Evolutionary conservation across 1,140 invertebrate genomes (phyloP).

Genomic region (Apis dorsata): DNA sequence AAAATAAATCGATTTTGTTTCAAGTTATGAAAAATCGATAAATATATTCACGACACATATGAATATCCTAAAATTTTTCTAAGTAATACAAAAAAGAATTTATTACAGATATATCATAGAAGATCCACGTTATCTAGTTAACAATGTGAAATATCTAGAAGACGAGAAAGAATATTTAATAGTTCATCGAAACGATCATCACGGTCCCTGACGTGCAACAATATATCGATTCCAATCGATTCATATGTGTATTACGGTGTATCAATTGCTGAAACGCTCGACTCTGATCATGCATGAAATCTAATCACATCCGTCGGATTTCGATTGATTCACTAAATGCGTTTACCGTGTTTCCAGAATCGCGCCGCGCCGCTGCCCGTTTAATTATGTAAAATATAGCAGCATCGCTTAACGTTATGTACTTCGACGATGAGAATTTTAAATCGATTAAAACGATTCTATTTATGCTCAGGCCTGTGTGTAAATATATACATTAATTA

Average conservation of each 20-base stretch:
- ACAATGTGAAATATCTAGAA: no score
- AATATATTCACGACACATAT: not conserved
- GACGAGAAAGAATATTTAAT: not conserved
- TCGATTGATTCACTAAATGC: constrained; percentile 50
- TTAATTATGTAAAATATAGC: constrained; percentile 44
- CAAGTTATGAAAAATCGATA: not conserved
- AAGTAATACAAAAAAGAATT: no score
- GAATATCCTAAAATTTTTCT: no score
- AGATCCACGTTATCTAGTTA: no score
- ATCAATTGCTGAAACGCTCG: constrained; percentile 36
- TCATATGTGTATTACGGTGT: constrained; percentile 7
- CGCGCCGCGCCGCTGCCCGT: not conserved
- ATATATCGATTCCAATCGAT: constrained; percentile 23
- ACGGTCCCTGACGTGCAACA: not conserved
- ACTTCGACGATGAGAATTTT: not conserved
- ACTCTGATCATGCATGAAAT: constrained; percentile 31
- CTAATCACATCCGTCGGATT: constrained; percentile 43
- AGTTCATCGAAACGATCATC: not conserved
- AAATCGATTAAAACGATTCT: not conserved
- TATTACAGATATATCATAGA: no score
- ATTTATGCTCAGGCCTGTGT: no score
- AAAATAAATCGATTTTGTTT: not conserved
- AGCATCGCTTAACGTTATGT: not conserved
- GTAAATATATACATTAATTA: not conserved
- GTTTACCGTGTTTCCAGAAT: constrained; percentile 41